Conservation (phyloP, 2,888 invertebrate genomes). For the Cistogaster globosa region DNA sequence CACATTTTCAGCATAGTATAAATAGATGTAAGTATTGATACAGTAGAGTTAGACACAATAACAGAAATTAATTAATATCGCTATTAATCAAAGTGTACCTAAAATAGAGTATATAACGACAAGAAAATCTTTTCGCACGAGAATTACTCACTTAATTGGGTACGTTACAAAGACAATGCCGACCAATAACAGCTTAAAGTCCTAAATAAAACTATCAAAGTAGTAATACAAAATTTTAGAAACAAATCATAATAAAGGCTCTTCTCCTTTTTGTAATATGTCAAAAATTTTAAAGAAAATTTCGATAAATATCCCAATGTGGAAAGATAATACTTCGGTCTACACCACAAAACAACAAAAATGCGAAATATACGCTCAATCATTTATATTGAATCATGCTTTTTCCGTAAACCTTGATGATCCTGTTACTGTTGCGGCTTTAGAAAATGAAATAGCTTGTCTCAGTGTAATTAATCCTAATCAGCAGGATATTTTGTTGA, state of each 20-base stretch:
- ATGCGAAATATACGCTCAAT: conserved; percentile 6
- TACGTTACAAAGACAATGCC: neutral
- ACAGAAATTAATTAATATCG: conserved; percentile 2
- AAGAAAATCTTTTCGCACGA: neutral
- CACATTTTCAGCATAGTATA: neutral
- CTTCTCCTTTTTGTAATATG: conserved; percentile 7
- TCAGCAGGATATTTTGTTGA: conserved; percentile 8
- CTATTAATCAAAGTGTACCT: conserved; percentile 26
- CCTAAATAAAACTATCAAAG: too few species aligned
- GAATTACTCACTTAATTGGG: conserved; percentile 5
- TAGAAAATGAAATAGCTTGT: neutral
- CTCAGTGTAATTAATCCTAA: neutral
- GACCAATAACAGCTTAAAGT: neutral
- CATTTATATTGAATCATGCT: neutral
- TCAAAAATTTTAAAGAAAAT: too few species aligned
- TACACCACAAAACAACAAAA: conserved; percentile 1
- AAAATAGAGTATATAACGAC: conserved; percentile 7
- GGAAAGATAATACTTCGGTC: conserved; percentile 6
- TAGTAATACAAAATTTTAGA: conserved; percentile 1
- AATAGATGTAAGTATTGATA: neutral
- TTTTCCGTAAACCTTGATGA: neutral
- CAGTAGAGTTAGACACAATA: too few species aligned
- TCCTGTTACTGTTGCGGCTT: neutral
- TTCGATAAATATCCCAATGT: too few species aligned
- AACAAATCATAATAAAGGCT: neutral